A percentile compares a stretch with the other conserved stretches of the same genome.
Evolutionary conservation across 1,140 invertebrate genomes (phyloP).

Genomic region (Mercenaria mercenaria): DNA sequence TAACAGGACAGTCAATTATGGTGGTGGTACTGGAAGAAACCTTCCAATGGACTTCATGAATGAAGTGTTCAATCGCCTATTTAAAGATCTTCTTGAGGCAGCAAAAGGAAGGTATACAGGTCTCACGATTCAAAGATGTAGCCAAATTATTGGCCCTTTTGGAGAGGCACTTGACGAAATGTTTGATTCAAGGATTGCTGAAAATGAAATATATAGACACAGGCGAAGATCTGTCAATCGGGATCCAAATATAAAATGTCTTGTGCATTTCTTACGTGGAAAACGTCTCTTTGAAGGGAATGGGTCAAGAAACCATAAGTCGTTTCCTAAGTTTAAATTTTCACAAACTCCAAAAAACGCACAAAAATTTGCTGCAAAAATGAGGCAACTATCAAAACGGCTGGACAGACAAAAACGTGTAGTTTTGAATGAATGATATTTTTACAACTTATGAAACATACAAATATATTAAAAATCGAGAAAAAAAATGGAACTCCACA

Average conservation of each 20-base stretch:
- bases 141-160: too few species aligned
- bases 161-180: slow-evolving; percentile 31
- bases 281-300: not conserved
- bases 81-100: slow-evolving; percentile 56
- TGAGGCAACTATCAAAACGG: not conserved
- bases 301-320: not conserved
- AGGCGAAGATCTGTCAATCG: too few species aligned
- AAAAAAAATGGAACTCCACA: too few species aligned
- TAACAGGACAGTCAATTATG: slow-evolving; percentile 67
- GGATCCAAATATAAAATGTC: too few species aligned
- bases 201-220: slow-evolving; percentile 57
- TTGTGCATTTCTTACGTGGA: not conserved
- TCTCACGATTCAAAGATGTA: slow-evolving; percentile 29
- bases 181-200: slow-evolving; percentile 49
- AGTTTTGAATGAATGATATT: not conserved
- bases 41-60: slow-evolving; percentile 68
- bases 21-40: slow-evolving; percentile 65
- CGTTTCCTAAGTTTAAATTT: too few species aligned
- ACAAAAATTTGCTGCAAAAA: too few species aligned
- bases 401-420: not conserved
- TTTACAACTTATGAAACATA: too few species aligned
- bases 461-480: too few species aligned
- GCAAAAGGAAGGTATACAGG: slow-evolving; percentile 60
- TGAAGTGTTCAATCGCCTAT: slow-evolving; percentile 63
- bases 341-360: too few species aligned